Base-by-base conservation (phyloP, 2,888 invertebrate species). In the Acanthopleura granulata region DNA sequence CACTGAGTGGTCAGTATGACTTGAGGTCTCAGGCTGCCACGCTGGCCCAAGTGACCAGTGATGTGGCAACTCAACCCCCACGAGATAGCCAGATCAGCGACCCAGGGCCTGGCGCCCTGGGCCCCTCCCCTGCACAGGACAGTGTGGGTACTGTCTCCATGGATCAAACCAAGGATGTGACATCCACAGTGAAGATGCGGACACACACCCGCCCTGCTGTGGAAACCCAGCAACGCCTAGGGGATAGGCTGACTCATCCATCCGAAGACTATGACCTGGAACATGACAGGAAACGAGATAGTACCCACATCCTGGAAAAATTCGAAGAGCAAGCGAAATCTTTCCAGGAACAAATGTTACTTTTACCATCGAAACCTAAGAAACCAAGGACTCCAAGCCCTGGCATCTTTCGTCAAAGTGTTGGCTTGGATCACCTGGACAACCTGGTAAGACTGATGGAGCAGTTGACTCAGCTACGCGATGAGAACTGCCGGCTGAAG, bases 381-480 rank as follows among this genome's bases (percentile, higher is more conserved):
- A 86, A 81, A 77, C 80, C 71, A 30, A 76, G 84, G 70, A 81
- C 84, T 72, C 84, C 85, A 29, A 85, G 85, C 78, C 84, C 85
- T n/a, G 83, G 83, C 76, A 77, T 80, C 72, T 72, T 84, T 62
- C 75, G 85, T 77, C 82, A 86, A 75, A 86, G 85, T 74, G 81
- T 86, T 62, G 92, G 92, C 3, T 92, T 96, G 78, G 95, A 95
- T 84, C 95, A 96, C 85, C 89, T 96, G 72, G 95, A 95, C 81
- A 94, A 94, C 83, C 92, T 96, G 12, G 93, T 95, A 83, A 93
- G 93, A 77, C 90, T 96, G 50, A 92, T 96, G 89, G 95, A 96
- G 85, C 94, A 95, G 85, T 92, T 95, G 80, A 92, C 95, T 11
- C 93, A 93, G 62, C 90, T 95, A 57, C 93, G 94, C 80, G 94